Percentiles rank a stretch among this genome's conserved stretches.
Conservation (phyloP, 2,797 vertebrate genomes). For the Clarias fuscus region DNA sequence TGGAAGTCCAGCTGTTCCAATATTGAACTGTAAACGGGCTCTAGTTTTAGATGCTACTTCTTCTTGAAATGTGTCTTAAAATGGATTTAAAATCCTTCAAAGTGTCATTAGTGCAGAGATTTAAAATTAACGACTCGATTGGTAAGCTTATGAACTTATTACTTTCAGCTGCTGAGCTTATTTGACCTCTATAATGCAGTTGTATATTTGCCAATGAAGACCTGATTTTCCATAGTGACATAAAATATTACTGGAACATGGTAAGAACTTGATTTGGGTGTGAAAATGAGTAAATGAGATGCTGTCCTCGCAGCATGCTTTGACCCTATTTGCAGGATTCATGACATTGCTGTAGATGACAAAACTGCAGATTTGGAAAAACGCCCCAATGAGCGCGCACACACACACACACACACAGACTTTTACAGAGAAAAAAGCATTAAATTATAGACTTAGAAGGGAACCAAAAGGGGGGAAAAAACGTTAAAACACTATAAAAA, state of each 20-base stretch:
- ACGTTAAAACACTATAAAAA: background rate
- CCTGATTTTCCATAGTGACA: background rate
- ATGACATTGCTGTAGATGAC: background rate
- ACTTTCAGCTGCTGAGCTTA: background rate
- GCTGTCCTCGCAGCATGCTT: slow-evolving; percentile 13
- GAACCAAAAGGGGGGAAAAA: background rate
- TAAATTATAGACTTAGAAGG: background rate
- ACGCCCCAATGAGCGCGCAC: slow-evolving; percentile 3
- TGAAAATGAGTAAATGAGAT: slow-evolving; percentile 27
- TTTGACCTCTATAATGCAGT: background rate
- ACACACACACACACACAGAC: background rate
- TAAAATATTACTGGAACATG: background rate
- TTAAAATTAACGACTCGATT: no score
- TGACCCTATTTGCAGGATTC: slow-evolving; percentile 24
- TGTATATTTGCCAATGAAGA: background rate
- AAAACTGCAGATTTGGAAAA: slow-evolving; percentile 32
- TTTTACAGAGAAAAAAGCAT: background rate
- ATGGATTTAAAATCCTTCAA: background rate
- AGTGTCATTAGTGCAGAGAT: background rate
- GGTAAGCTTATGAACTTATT: background rate
- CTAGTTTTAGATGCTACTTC: background rate
- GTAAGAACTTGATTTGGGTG: slow-evolving; percentile 2
- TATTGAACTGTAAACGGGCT: background rate
- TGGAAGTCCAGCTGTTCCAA: background rate
- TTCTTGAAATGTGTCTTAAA: background rate